These are phyloP conservation scores for Galaxias olidus DNA, from an alignment of 2,797 vertebrate genomes.

Conservation along the genomic window DNA sequence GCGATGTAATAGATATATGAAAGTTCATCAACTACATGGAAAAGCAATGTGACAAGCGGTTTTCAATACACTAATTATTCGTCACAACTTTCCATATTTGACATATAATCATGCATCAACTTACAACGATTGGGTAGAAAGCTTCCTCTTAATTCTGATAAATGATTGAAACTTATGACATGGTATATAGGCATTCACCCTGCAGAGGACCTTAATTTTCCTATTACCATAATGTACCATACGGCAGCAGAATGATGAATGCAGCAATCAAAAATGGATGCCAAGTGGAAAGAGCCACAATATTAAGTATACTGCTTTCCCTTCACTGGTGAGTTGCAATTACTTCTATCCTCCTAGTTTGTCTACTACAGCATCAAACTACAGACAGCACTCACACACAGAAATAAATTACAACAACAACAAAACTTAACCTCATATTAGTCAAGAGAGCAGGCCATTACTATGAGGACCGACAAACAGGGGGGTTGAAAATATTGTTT, in stretches of 20 bases:
- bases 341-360: conserved; percentile 23
- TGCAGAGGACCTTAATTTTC: conserved; percentile 76
- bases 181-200: conserved; percentile 78
- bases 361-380: too few species aligned
- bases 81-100: conserved; percentile 47
- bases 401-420: background rate
- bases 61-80: conserved; percentile 25
- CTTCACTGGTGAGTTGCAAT: conserved; percentile 59
- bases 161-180: conserved; percentile 79
- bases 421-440: background rate
- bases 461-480: background rate
- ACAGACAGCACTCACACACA: too few species aligned
- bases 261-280: conserved; percentile 76
- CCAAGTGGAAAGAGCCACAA: conserved; percentile 66
- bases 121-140: conserved; percentile 52
- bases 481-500: background rate
- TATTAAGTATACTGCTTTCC: conserved; percentile 67
- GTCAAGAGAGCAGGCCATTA: background rate
- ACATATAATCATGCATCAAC: conserved; percentile 53
- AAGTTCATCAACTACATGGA: background rate
- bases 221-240: conserved; percentile 78
- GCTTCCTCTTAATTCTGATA: conserved; percentile 74
- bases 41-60: conserved; percentile 8
- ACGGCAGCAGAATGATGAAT: conserved; percentile 72
- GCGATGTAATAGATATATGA: too few species aligned